Evolutionary conservation across 2,888 invertebrate genomes (phyloP), one percentile per base, ranked within the genome.

Genomic region (Pachliopta kotzebuea): DNA sequence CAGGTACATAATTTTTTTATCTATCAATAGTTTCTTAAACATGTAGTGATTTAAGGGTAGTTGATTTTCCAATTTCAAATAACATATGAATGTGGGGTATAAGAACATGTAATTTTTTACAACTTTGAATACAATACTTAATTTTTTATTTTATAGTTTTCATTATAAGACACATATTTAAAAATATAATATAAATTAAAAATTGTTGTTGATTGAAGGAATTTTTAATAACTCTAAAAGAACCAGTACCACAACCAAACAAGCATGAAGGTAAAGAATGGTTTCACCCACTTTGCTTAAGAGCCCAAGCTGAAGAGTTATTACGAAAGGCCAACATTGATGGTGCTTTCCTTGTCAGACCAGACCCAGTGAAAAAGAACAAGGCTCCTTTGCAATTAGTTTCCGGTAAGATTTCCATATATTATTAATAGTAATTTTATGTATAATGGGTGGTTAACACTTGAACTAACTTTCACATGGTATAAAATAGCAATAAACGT

Each of bases 201-300:
- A 45, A 45, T 37, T n/a, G 4, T 45, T n/a, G 9, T 52, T 52
- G 21, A 26, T 42, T 68, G 23, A 21, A 96, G 92, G 97, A 98
- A 84, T 98, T 98, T 85, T 93, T 96, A 37, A 97, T 98, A 72
- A 96, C 94, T 0, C 91, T 99, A 0, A 95, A 94, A 74, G 97
- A 98, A 79, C 97, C 98, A 0, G 98, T 98, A 2, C 98, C 98
- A 0, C 98, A 98, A 81, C 98, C 98, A 23, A 97, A 96, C 79
- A 97, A 97, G 79, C 98, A 99, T 76, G 98, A 98, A 82, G 96
- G 95, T 65, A 96, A 97, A 86, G 96, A 96, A 73, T 99, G 98
- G 98, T 99, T 96, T 90, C 97, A 97, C 79, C 94, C 95, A 1
- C 93, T 94, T 60, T 95, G 97, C 71, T 95, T 95, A 21, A 93